Evolutionary conservation across 1,140 invertebrate genomes (phyloP).

Genomic region (Drosophila athabasca): DNA sequence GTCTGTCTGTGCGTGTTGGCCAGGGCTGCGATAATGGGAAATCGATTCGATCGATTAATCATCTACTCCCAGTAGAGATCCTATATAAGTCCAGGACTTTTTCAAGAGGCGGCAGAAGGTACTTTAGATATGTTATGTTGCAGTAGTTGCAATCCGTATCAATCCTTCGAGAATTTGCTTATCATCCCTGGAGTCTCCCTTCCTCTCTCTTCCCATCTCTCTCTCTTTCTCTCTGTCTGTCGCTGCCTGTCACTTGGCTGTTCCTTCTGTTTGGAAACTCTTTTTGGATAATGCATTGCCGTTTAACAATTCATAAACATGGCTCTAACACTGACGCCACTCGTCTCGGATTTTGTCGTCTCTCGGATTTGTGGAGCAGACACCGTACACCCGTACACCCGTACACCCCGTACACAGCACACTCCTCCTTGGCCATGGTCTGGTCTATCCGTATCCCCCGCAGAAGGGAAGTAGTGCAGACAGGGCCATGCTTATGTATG

Average conservation of each 20-base stretch:
- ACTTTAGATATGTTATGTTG: too few species aligned
- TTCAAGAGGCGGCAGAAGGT: too few species aligned
- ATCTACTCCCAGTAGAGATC: too few species aligned
- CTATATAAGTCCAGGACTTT: too few species aligned
- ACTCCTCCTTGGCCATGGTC: not conserved
- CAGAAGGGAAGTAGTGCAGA: conserved; percentile 77
- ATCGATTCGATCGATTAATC: too few species aligned
- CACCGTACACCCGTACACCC: conserved; percentile 6
- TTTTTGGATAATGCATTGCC: conserved; percentile 51
- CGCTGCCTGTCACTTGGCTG: conserved; percentile 25
- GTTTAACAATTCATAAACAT: conserved; percentile 81
- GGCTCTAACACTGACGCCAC: conserved; percentile 71
- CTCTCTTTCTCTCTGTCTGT: not conserved
- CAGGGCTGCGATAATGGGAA: conserved; percentile 16
- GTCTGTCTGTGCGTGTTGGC: conserved; percentile 4
- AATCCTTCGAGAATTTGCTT: not conserved
- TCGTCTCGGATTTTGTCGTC: conserved; percentile 50
- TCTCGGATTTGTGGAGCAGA: conserved; percentile 29
- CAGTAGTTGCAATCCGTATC: too few species aligned
- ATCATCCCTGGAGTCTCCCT: conserved; percentile 37
- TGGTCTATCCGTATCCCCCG: conserved; percentile 10
- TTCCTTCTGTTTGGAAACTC: conserved; percentile 27
- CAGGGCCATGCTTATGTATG: conserved; percentile 72
- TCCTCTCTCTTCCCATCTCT: conserved; percentile 3
- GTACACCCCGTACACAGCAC: too few species aligned